These are phyloP conservation scores for Nowickia ferox DNA, from an alignment of 2,888 invertebrate genomes.

Conservation along the genomic window DNA sequence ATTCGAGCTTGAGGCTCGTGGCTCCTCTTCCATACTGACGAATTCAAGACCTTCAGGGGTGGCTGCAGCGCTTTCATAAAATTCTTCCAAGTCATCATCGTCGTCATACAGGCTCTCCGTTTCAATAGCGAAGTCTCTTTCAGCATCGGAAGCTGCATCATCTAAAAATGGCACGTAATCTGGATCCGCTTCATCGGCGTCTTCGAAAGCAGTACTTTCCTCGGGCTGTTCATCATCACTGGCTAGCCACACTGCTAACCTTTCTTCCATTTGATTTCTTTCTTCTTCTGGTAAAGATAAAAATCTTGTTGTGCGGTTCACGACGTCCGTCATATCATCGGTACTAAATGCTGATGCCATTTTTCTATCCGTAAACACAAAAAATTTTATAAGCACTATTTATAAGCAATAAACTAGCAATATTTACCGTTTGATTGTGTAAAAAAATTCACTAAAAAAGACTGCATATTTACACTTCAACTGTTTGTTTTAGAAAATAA, in stretches of 20 bases:
- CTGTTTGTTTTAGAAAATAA: no score
- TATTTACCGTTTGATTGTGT: no score
- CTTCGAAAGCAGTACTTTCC: background rate
- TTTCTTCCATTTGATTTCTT: no score
- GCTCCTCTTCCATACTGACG: no score
- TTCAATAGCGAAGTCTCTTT: conserved; percentile 14
- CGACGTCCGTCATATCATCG: background rate
- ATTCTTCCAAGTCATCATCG: background rate
- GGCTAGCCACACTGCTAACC: no score
- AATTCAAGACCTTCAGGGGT: conserved; percentile 1
- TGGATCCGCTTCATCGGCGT: conserved; percentile 19
- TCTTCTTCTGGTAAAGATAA: no score
- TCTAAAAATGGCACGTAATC: conserved; percentile 38
- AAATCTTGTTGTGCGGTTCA: no score
- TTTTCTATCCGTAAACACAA: background rate
- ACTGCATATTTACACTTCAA: no score
- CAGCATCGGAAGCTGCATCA: conserved; percentile 24
- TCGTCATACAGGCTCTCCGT: background rate
- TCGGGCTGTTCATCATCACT: background rate
- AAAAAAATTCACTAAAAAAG: no score
- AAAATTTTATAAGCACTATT: no score
- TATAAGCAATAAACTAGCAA: no score
- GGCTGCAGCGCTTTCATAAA: conserved; percentile 35
- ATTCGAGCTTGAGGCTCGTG: no score
- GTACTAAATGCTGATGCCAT: background rate